These are phyloP conservation scores for Drosophila emarginata DNA, from an alignment of 2,888 invertebrate species.

Conservation along the genomic window DNA sequence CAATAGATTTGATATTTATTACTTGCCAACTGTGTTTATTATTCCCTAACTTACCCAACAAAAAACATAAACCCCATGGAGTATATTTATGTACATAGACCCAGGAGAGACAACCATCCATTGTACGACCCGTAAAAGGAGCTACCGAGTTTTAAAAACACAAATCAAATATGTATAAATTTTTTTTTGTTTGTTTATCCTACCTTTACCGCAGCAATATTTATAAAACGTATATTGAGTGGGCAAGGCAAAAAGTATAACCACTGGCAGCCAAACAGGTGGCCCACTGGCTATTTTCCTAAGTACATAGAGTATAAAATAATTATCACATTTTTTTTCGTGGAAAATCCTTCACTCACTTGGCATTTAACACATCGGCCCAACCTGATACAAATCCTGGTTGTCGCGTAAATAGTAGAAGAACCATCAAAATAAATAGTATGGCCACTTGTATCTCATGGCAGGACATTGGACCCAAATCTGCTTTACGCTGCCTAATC, in stretches of 20 bases:
- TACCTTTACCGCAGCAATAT: constrained; percentile 84
- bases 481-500: constrained; percentile 82
- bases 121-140: constrained; percentile 81
- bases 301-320: background rate
- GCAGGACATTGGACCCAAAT: constrained; percentile 89
- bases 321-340: background rate
- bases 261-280: constrained; percentile 89
- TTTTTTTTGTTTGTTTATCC: background rate
- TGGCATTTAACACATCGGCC: constrained; percentile 84
- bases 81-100: constrained; percentile 89
- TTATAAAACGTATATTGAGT: constrained; percentile 88
- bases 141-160: constrained; percentile 5
- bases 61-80: constrained; percentile 93
- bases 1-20: background rate
- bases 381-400: constrained; percentile 94
- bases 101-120: constrained; percentile 88
- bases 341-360: constrained; percentile 41
- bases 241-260: constrained; percentile 91
- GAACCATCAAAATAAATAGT: constrained; percentile 88
- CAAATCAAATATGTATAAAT: background rate
- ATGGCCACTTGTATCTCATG: constrained; percentile 88
- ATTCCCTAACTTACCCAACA: constrained; percentile 87
- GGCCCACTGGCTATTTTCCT: constrained; percentile 82
- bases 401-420: constrained; percentile 92
- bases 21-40: too few species aligned